phyloP scores from a whole-genome alignment of 2,888 invertebrate species.

The Pseudococcus jackbeardsleyi region DNA sequence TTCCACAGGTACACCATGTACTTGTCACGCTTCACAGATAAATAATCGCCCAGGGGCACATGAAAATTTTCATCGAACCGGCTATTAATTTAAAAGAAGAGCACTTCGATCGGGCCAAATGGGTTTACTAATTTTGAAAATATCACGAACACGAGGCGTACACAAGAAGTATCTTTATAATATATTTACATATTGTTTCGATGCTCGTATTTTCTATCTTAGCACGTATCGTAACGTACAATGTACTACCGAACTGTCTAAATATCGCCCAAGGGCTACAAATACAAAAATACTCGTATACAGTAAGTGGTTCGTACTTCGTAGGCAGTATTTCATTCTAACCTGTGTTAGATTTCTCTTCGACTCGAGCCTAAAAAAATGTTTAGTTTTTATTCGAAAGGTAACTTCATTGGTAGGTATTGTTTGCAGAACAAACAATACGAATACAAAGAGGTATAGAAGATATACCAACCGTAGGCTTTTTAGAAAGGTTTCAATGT shows the following conservation, averaged over 20 bases:
- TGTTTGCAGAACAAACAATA: constrained; percentile 3
- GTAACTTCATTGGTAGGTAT: neutral
- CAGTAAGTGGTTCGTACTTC: neutral
- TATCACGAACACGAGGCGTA: neutral
- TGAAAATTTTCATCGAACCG: neutral
- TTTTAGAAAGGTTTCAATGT: neutral
- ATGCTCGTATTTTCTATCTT: neutral
- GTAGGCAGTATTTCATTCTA: neutral
- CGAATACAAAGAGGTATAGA: neutral
- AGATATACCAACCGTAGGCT: neutral
- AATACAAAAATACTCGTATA: neutral
- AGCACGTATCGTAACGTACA: neutral
- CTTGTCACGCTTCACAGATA: constrained; percentile 24
- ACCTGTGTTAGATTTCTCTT: neutral
- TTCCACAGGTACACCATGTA: constrained; percentile 1
- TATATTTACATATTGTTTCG: constrained; percentile 41
- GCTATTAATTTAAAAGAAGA: constrained; percentile 11
- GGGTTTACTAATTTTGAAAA: constrained; percentile 24
- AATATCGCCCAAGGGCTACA: neutral
- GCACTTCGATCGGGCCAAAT: constrained; percentile 12
- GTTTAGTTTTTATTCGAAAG: neutral
- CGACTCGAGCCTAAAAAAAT: neutral
- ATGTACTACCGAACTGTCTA: constrained; percentile 14
- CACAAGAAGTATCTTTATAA: neutral
- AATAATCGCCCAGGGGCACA: neutral